Evolutionary conservation across 30 jellyfish, hydroid and myxozoan species (phyloP).

Genomic region (Haliclystus octoradiatus): DNA sequence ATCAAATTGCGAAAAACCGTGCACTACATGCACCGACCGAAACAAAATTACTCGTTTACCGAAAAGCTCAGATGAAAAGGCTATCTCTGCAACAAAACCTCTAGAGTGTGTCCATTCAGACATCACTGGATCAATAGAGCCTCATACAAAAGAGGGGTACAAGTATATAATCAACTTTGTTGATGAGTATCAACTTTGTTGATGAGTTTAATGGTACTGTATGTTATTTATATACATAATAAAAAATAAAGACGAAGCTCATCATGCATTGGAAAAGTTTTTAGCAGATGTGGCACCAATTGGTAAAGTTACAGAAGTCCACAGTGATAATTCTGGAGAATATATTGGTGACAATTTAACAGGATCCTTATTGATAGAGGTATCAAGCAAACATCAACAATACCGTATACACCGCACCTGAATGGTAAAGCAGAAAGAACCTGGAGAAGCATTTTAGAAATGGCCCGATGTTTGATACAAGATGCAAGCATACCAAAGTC

Average conservation of each 20-base stretch:
- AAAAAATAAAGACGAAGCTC: no score
- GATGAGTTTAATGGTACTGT: no score
- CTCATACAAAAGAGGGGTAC: conserved; percentile 31
- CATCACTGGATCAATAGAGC: conserved; percentile 24
- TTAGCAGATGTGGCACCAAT: conserved; percentile 26
- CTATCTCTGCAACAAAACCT: no score
- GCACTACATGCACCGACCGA: conserved; percentile 26
- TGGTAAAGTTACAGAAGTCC: conserved; percentile 15
- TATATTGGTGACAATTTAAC: conserved; percentile 12
- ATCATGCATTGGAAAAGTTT: no score
- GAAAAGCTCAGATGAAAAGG: conserved; percentile 8
- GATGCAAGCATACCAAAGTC: conserved; percentile 15
- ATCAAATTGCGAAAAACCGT: conserved; percentile 5
- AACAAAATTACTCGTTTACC: conserved; percentile 26
- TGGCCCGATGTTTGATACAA: conserved; percentile 21
- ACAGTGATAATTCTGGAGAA: conserved; percentile 15
- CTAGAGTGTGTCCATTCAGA: conserved; percentile 30
- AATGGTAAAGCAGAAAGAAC: no score
- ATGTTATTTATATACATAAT: no score
- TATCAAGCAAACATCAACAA: conserved; percentile 21
- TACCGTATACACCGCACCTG: conserved; percentile 15
- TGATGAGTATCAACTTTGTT: conserved; percentile 27
- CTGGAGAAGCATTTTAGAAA: conserved; percentile 33
- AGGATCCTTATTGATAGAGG: conserved; percentile 10
- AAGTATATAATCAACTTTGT: conserved; percentile 25